Conservation (phyloP, 2,113 vertebrate species). For the Ophiodon elongatus region DNA sequence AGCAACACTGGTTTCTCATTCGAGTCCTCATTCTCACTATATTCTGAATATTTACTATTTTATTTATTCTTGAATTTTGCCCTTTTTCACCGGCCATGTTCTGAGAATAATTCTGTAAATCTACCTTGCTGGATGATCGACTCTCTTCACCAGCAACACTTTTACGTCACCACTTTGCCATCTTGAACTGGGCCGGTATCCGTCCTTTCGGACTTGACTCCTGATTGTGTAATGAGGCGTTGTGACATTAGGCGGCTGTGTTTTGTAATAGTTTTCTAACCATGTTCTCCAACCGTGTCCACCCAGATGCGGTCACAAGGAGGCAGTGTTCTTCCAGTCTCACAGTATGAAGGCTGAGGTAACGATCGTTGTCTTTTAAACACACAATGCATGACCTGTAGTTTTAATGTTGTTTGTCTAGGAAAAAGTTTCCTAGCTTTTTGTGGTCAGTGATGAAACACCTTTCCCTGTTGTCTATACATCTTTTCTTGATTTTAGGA, state of each 20-base stretch:
- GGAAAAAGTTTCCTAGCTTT: background rate
- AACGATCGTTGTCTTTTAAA: conserved; percentile 26
- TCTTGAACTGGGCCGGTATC: background rate
- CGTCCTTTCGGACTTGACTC: background rate
- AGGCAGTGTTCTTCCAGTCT: conserved; percentile 96
- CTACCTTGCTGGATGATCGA: background rate
- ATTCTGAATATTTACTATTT: too few species aligned
- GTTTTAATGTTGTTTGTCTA: background rate
- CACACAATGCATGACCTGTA: background rate
- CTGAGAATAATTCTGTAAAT: background rate
- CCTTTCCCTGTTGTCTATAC: background rate
- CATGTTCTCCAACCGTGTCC: conserved; percentile 5
- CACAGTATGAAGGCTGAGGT: conserved; percentile 97
- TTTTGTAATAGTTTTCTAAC: background rate
- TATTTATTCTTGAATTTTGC: too few species aligned
- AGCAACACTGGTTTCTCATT: background rate
- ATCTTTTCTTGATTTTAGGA: background rate
- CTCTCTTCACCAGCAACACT: background rate
- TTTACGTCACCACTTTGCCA: background rate
- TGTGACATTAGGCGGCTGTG: background rate
- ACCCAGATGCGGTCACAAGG: conserved; percentile 93
- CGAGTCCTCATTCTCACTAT: background rate
- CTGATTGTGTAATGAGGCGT: background rate
- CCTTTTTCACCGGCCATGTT: background rate
- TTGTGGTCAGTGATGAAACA: background rate